These are phyloP conservation scores for Thryonomys swinderianus DNA, from an alignment of 2,113 vertebrate genomes.

Conservation along the genomic window DNA sequence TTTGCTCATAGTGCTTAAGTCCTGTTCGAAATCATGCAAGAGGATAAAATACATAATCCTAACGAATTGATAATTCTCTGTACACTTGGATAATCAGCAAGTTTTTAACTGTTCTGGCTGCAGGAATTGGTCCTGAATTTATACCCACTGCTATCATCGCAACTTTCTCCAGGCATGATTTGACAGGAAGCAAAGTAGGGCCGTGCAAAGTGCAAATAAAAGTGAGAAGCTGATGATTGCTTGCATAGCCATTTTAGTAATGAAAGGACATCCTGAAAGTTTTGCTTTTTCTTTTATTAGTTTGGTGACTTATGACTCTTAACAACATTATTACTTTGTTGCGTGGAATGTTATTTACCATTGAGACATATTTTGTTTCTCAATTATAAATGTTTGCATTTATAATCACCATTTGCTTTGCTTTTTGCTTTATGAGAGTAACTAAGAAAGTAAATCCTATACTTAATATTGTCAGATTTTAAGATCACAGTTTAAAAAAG, in stretches of 20 bases:
- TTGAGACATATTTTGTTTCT: not conserved
- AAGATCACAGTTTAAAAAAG: not conserved
- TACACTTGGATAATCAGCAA: not conserved
- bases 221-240: not conserved
- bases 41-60: conserved; percentile 26
- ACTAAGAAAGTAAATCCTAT: conserved; percentile 4
- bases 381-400: not conserved
- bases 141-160: not conserved
- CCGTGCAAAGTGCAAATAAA: not conserved
- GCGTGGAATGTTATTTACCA: not conserved
- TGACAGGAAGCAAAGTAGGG: not conserved
- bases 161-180: not conserved
- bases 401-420: not conserved
- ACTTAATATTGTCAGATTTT: not conserved
- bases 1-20: not conserved
- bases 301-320: not conserved
- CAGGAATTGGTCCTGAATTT: conserved; percentile 34
- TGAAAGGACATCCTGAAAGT: not conserved
- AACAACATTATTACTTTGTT: not conserved
- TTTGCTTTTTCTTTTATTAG: conserved; percentile 37
- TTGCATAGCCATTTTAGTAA: not conserved
- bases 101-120: not conserved
- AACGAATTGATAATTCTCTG: not conserved
- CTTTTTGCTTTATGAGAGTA: conserved; percentile 20
- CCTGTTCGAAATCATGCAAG: not conserved